These are phyloP conservation scores for Aradophagus sp. DNA, from an alignment of 1,140 invertebrate species.

Conservation along the genomic window DNA sequence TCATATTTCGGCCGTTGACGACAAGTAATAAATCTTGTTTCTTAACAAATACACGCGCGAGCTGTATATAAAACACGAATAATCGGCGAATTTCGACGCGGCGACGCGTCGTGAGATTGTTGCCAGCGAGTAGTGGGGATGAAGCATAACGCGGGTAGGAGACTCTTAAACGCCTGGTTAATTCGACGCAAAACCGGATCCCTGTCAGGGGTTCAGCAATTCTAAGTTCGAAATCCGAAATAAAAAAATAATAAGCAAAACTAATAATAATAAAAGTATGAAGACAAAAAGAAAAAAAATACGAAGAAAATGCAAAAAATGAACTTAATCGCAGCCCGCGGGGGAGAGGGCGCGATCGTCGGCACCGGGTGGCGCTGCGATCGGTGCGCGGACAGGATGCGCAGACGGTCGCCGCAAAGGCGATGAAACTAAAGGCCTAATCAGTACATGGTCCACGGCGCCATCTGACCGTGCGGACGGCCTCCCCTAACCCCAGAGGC, in stretches of 20 bases:
- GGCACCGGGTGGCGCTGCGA: conserved; percentile 1
- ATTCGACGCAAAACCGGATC: conserved; percentile 57
- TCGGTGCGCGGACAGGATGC: conserved; percentile 35
- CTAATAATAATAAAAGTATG: too few species aligned
- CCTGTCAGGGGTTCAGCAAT: conserved; percentile 59
- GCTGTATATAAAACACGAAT: conserved; percentile 48
- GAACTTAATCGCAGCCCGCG: conserved; percentile 32
- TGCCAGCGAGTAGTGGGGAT: conserved; percentile 71
- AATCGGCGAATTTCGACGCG: conserved; percentile 35
- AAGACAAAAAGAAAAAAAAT: too few species aligned
- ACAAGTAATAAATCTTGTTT: conserved; percentile 42
- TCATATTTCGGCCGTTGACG: conserved; percentile 66
- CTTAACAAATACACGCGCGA: conserved; percentile 28
- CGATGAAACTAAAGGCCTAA: conserved; percentile 54
- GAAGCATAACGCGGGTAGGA: conserved; percentile 76
- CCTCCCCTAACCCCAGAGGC: conserved; percentile 24
- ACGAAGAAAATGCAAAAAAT: conserved; percentile 19
- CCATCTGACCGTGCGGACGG: conserved; percentile 22
- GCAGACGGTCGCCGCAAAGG: conserved; percentile 16
- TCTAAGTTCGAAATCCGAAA: conserved; percentile 62
- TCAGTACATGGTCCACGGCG: conserved; percentile 13
- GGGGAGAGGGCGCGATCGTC: neutral
- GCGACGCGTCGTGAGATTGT: conserved; percentile 58
- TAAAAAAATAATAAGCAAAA: conserved; percentile 23
- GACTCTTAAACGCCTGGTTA: conserved; percentile 67